Base-by-base conservation (phyloP, 2,888 invertebrate species). In the Hemithea aestivaria region DNA sequence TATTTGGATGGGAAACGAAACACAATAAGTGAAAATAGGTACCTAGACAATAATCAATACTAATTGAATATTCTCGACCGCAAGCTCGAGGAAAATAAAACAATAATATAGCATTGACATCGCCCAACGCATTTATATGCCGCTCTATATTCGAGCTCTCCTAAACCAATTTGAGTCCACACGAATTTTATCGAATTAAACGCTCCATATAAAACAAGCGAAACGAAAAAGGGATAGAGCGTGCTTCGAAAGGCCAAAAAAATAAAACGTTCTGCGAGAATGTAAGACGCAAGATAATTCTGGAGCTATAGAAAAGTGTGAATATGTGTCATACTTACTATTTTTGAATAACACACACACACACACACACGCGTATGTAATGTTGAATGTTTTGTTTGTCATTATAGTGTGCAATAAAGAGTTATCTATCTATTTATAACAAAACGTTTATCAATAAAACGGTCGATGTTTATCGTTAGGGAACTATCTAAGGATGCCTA, bases 121-220 rank as follows among this genome's bases (percentile, higher is more conserved):
- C 12, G 45, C 44, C 45, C 38, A 37, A 32, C 51, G 39, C 53
- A 58, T 66, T 66, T 66, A 58, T 56, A 59, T 64, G 53, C 52
- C 51, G 53, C 58, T 61, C 56, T 64, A 67, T 66, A 63, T 71
- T 59, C 60, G 54, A 62, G 60, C 51, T 64, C 55, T 65, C 65
- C 66, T 64, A 71, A 74, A 77, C 65, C 75, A 72, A 75, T 75
- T 74, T 62, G 61, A 70, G 60, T 66, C 68, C 69, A 69, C 65
- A 59, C 71, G 75, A 76, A 72, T 80, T 76, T 77, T 71, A 79
- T 78, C 75, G 71, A 75, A 78, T 77, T 79, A 80, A 76, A 73
- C 73, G 76, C 74, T 69, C 71, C 75, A 76, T 73, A 79, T 76
- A 73, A 77, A 76, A 75, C 71, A 79, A 77, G 68, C 67, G 73